Percentiles rank a stretch among this genome's conserved stretches.
Conservation (phyloP, 2,113 vertebrate species). For the Barnardius zonarius region DNA sequence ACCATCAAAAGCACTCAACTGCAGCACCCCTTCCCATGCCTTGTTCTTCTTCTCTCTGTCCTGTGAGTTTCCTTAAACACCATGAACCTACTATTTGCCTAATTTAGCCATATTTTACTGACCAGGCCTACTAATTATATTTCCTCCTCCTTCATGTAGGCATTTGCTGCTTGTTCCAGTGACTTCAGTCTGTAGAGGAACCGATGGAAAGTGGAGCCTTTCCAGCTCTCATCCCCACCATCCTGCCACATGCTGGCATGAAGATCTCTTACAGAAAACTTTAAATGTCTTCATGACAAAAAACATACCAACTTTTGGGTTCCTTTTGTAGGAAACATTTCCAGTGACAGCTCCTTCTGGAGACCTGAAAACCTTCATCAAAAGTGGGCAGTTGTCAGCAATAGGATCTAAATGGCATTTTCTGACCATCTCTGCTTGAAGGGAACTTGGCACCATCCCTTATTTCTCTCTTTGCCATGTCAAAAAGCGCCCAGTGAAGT, state of each 20-base stretch:
- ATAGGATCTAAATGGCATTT: background rate
- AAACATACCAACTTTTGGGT: background rate
- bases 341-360: background rate
- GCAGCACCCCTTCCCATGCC: background rate
- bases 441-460: background rate
- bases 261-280: background rate
- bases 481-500: background rate
- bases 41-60: background rate
- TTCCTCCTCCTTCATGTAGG: background rate
- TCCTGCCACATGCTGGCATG: fast-evolving
- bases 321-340: background rate
- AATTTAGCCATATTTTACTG: background rate
- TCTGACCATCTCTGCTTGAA: background rate
- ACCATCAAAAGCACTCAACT: background rate
- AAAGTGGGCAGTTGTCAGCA: background rate
- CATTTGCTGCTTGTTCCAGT: fast-evolving
- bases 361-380: background rate
- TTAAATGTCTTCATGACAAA: background rate
- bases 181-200: background rate
- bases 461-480: background rate
- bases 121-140: background rate
- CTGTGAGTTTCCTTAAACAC: background rate
- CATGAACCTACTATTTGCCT: background rate
- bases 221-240: background rate
- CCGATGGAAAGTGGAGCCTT: background rate